These are phyloP conservation scores for Lasius platythorax DNA, from an alignment of 2,888 invertebrate species.

Conservation along the genomic window DNA sequence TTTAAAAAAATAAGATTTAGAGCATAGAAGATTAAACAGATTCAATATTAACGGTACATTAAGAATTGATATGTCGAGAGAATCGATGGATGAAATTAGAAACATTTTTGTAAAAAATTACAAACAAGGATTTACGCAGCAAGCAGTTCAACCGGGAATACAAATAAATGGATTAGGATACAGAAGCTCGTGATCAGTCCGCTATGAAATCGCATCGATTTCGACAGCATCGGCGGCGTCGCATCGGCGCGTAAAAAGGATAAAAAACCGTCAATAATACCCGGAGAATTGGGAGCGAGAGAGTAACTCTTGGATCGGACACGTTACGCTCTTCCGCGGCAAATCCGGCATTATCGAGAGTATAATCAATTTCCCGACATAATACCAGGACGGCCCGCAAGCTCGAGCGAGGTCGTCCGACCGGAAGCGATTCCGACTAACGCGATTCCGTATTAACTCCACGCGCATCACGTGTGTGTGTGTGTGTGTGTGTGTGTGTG, in stretches of 20 bases:
- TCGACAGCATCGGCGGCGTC: constrained; percentile 14
- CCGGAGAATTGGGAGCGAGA: constrained; percentile 39
- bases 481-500: constrained; percentile 2
- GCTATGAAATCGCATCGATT: constrained; percentile 51
- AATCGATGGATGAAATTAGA: background rate
- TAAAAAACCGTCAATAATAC: constrained; percentile 43
- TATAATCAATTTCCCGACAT: constrained; percentile 80
- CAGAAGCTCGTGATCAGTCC: constrained; percentile 35
- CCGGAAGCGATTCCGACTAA: constrained; percentile 81
- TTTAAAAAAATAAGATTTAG: background rate
- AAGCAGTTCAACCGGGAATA: constrained; percentile 13
- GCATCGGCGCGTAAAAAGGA: constrained; percentile 31
- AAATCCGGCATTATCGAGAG: constrained; percentile 73
- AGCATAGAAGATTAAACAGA: background rate
- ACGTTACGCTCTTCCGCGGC: constrained; percentile 69
- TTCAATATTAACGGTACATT: background rate
- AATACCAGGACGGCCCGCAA: constrained; percentile 73
- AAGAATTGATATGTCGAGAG: background rate
- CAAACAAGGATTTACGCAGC: background rate
- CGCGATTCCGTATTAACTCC: constrained; percentile 82
- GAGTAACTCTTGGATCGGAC: constrained; percentile 57
- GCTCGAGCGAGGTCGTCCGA: constrained; percentile 73
- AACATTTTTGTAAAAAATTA: background rate
- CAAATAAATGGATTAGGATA: constrained; percentile 40
- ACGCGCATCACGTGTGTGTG: constrained; percentile 63